Evolutionary conservation across 2,888 invertebrate species (phyloP).

Genomic region (Lathronympha strigana): DNA sequence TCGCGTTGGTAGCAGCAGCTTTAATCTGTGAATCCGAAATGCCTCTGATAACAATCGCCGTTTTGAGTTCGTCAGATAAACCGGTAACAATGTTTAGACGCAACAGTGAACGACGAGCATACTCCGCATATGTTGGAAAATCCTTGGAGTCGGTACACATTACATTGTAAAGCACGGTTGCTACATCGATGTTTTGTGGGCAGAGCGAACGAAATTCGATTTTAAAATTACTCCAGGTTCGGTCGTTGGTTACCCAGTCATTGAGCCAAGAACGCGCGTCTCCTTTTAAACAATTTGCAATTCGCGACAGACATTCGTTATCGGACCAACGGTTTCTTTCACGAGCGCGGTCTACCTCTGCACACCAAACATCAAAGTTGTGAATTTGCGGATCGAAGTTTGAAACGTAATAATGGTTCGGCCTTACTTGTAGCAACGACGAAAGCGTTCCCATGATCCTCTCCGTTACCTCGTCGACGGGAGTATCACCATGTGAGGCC

Average conservation of each 20-base stretch:
- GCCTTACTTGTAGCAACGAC: not conserved
- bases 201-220: slow-evolving; percentile 47
- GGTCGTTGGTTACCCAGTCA: slow-evolving; percentile 48
- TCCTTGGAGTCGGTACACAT: slow-evolving; percentile 47
- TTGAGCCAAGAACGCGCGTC: slow-evolving; percentile 46
- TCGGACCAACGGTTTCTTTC: no score
- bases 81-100: slow-evolving; percentile 36
- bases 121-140: slow-evolving; percentile 49
- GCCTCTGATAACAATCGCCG: slow-evolving; percentile 27
- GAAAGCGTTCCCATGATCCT: not conserved
- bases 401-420: slow-evolving; percentile 24
- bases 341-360: slow-evolving; percentile 47
- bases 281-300: slow-evolving; percentile 43
- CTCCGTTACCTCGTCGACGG: no score
- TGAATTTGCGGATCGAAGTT: slow-evolving; percentile 48
- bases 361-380: slow-evolving; percentile 47
- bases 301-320: slow-evolving; percentile 44
- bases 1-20: slow-evolving; percentile 38
- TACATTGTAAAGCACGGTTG: slow-evolving; percentile 45
- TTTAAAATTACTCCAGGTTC: slow-evolving; percentile 48
- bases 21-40: slow-evolving; percentile 32
- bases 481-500: no score
- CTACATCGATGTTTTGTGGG: slow-evolving; percentile 44
- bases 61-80: slow-evolving; percentile 17
- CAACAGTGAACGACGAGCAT: slow-evolving; percentile 48